Conservation (phyloP, 1,140 invertebrate genomes). For the Aphidius ervi region DNA sequence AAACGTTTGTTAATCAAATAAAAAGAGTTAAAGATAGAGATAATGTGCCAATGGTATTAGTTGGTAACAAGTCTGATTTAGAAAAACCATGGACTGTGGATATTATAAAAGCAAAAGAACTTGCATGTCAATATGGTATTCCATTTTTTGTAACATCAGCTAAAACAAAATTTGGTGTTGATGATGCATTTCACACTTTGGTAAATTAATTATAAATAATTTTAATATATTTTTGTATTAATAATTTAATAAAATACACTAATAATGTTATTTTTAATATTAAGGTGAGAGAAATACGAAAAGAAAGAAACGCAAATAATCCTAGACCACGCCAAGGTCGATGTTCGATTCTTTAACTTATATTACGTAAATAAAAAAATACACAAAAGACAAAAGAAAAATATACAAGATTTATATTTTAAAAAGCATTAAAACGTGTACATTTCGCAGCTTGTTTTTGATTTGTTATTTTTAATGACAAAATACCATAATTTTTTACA, state of each 20-base stretch:
- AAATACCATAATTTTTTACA: neutral
- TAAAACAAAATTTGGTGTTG: conserved; percentile 97
- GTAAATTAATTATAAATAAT: conserved; percentile 55
- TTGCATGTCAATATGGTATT: conserved; percentile 94
- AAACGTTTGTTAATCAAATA: conserved; percentile 96
- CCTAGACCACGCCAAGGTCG: conserved; percentile 42
- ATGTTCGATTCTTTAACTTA: conserved; percentile 46
- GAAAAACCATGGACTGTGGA: conserved; percentile 80
- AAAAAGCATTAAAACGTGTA: neutral
- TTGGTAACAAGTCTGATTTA: conserved; percentile 98
- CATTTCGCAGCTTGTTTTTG: no score
- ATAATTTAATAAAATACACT: neutral
- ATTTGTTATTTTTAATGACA: no score
- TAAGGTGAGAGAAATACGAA: conserved; percentile 68
- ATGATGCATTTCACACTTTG: conserved; percentile 98
- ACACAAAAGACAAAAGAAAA: conserved; percentile 24
- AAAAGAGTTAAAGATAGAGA: conserved; percentile 99
- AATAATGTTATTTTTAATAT: neutral
- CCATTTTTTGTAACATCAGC: conserved; percentile 98
- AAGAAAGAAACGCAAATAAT: conserved; percentile 60
- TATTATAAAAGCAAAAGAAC: conserved; percentile 79
- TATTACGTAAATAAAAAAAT: conserved; percentile 2
- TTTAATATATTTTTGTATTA: neutral
- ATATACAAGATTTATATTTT: conserved; percentile 23
- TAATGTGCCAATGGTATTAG: conserved; percentile 98